Evolutionary conservation across 1,140 invertebrate species (phyloP), one percentile per base, ranked within the genome.

Genomic region (Aleiodes sp.): DNA sequence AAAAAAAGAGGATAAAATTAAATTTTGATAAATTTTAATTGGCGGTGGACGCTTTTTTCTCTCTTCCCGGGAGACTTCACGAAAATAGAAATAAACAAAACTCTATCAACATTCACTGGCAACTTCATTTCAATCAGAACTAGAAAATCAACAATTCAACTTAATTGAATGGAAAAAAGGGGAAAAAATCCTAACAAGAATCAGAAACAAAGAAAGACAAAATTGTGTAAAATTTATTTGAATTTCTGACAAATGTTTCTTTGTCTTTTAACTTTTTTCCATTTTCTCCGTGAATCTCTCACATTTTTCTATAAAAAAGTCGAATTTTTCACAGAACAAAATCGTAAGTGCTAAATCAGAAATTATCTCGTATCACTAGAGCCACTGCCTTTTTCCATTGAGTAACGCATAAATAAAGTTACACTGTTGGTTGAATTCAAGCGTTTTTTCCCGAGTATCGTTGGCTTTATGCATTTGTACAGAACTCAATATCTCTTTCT

Each of bases 301-400:
- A 82, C 12, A 26, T 21, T 37, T 84, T 85, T 83, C 70, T 78
- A 62, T 62, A 78, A 84, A 85, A 83, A 79, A 79, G 72, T 70
- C 68, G 71, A 68, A 72, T 71, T 67, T 70, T 75, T 73, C 71
- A 77, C 74, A 64, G 71, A 61, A 37, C 21, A 61, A 66, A 74
- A 72, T 68, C 70, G 57, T 43, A 61, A 70, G 71, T 82, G 79
- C 79, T 86, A 86, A 86, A 85, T 85, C 84, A 86, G 82, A 81
- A 84, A 86, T 86, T 86, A 85, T 86, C 84, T 86, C 79, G 79
- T 78, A 78, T 79, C 76, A 77, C 72, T 75, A 77, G 73, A 76
- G 74, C 73, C 73, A 72, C 73, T 83, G 82, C 80, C 82, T 84
- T 83, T 83, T 83, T 78, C 83, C 80, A 83, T 84, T 79, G 77